These are phyloP conservation scores for Acropora yongei DNA, from an alignment of 64 coral and sea anemone species.

Conservation along the genomic window DNA sequence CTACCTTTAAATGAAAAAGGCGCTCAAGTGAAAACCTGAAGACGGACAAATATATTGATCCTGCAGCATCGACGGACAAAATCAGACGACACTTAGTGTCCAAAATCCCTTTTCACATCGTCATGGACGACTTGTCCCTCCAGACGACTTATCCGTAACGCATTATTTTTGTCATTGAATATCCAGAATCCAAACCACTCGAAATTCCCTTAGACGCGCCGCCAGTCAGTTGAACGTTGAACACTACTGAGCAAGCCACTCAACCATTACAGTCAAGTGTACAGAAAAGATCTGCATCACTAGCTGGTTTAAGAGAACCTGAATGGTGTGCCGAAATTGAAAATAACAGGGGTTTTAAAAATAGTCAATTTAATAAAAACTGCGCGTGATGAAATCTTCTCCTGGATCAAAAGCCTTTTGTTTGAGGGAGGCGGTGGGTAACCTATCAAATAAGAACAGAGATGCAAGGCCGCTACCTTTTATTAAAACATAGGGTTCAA, in stretches of 20 bases:
- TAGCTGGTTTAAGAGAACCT: neutral
- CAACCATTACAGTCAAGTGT: neutral
- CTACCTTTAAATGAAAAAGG: too few relatives aligned
- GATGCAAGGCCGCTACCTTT: neutral
- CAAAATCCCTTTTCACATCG: neutral
- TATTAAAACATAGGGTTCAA: neutral
- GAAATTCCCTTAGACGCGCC: neutral
- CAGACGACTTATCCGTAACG: neutral
- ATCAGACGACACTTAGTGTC: neutral
- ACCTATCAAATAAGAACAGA: neutral
- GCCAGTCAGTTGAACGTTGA: neutral
- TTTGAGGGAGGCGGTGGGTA: neutral
- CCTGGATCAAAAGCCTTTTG: neutral
- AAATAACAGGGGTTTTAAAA: neutral
- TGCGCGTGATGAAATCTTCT: neutral
- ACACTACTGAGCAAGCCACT: neutral
- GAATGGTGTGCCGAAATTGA: neutral
- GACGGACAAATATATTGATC: neutral
- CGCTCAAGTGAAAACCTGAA: neutral
- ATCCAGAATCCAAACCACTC: neutral
- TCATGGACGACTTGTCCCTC: neutral
- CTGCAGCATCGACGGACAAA: neutral
- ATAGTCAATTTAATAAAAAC: neutral
- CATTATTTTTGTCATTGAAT: neutral
- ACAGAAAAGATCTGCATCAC: neutral